Evolutionary conservation across 2,888 invertebrate genomes (phyloP), one percentile per base, ranked within the genome.

Genomic region (Monoplex corrugatus): DNA sequence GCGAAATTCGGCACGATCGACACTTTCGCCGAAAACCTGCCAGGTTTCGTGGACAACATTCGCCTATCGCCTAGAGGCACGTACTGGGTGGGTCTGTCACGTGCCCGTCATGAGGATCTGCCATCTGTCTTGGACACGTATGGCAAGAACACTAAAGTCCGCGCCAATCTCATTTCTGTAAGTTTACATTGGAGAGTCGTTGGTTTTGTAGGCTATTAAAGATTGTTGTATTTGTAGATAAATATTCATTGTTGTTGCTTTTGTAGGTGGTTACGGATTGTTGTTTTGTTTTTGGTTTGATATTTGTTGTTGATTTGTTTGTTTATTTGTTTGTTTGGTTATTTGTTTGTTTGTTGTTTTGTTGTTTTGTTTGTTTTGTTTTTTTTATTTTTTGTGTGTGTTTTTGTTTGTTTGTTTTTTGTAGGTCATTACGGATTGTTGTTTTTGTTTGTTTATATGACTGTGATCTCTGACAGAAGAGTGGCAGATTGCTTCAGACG

Each of bases 11-110:
- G 75, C 38, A 43, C 82, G 10, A 45, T 82, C 43, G 72, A 87
- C 10, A 45, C 98, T 1, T 98, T 99, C 94, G 96, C 97, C 6
- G 98, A 98, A 93, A 98, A 98, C 88, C 90, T 97, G 28, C 97
- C 97, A 1, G 97, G 97, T 3, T 92, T 96, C 93, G 97, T 98
- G 0, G 98, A 98, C 96, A 98, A 98, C 94, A 96, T 97, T 72
- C 94, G 96, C 6, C 91, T 91, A 28, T 89, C 90, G 0, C 94
- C 95, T 68, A 92, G 93, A 5, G 96, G 96, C 3, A 96, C 95
- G 23, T 96, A 96, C 92, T 96, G 96, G 96, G 95, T 96, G 0
- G 96, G 94, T 6, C 87, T 94, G 75, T 94, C 94, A 8, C 89
- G 91, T 13, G 91, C 91, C 0, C 88, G 95, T 28, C 90, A 92